These are phyloP conservation scores for Brachypteracias leptosomus DNA, from an alignment of 2,113 vertebrate species.

Conservation along the genomic window DNA sequence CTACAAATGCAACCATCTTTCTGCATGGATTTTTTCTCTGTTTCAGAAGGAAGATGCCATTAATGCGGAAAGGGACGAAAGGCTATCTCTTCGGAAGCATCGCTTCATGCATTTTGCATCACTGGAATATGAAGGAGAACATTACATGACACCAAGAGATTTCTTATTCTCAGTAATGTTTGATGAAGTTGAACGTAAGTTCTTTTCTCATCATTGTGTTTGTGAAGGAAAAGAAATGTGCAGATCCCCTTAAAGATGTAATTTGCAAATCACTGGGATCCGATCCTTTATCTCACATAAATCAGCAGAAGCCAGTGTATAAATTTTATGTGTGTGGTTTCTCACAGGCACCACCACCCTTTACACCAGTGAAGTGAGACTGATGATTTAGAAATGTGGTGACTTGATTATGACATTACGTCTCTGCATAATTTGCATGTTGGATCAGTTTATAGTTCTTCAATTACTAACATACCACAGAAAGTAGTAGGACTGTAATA, in stretches of 20 bases:
- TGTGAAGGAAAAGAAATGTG: background rate
- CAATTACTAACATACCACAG: background rate
- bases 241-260: background rate
- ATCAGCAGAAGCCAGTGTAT: background rate
- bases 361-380: background rate
- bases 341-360: background rate
- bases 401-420: background rate
- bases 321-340: background rate
- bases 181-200: slow-evolving; percentile 90
- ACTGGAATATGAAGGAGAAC: slow-evolving; percentile 82
- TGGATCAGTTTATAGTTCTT: background rate
- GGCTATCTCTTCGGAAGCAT: slow-evolving; percentile 72
- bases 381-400: background rate
- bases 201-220: background rate
- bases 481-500: background rate
- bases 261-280: background rate
- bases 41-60: slow-evolving; percentile 65
- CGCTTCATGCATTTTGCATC: slow-evolving; percentile 93
- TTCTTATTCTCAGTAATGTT: slow-evolving; percentile 94
- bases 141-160: slow-evolving; percentile 96
- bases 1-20: background rate
- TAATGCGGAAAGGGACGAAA: slow-evolving; percentile 50
- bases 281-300: background rate
- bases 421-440: slow-evolving; percentile 3
- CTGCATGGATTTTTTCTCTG: background rate